These are phyloP conservation scores for Theocolax elegans DNA, from an alignment of 1,140 invertebrate species.

Conservation along the genomic window DNA sequence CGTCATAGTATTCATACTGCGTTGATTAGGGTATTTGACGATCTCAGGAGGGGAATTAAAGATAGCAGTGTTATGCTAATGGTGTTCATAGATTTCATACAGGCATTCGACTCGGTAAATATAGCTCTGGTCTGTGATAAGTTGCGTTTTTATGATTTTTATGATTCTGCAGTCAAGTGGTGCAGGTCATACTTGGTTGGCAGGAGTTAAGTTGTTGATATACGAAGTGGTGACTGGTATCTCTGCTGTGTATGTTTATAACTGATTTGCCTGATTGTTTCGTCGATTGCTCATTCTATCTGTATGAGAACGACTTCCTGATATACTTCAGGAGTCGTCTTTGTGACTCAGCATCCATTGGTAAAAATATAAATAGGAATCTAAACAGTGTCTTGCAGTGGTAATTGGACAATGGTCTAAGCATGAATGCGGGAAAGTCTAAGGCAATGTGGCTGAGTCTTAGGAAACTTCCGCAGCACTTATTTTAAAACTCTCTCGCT, in stretches of 20 bases:
- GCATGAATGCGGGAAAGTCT: background rate
- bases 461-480: background rate
- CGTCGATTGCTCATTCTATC: background rate
- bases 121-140: slow-evolving; percentile 24
- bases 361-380: background rate
- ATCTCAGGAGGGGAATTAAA: slow-evolving; percentile 48
- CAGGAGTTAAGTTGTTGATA: background rate
- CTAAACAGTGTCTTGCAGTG: background rate
- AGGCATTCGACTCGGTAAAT: slow-evolving; percentile 51
- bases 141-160: slow-evolving; percentile 10
- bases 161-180: background rate
- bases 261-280: background rate
- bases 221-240: background rate
- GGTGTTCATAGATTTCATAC: too few relatives aligned
- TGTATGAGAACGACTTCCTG: background rate
- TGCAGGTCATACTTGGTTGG: slow-evolving; percentile 4
- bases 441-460: background rate
- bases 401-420: background rate
- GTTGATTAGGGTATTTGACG: slow-evolving; percentile 49
- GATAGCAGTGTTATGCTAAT: too few relatives aligned
- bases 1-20: slow-evolving; percentile 54
- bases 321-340: background rate
- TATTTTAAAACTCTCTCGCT: background rate
- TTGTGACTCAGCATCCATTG: background rate
- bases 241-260: background rate